Evolutionary conservation across 1,140 invertebrate species (phyloP), one percentile per base, ranked within the genome.

Genomic region (Diplogasteroides magnus): DNA sequence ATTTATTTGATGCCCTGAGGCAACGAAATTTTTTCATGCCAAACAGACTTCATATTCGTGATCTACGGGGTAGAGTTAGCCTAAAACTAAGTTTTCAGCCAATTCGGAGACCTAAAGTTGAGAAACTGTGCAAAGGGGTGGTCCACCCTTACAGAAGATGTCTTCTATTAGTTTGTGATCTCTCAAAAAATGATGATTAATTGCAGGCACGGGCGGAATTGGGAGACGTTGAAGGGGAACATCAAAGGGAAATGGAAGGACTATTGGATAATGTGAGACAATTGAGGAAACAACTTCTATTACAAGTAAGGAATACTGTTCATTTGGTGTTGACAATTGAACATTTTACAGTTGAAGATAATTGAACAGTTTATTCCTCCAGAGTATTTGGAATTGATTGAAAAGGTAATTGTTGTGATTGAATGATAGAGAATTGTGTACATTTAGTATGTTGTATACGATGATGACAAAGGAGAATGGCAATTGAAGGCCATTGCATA

Each of bases 381-480:
- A 76, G 90, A 94, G 80, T 96, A 95, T 86, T 89, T 90, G 89
- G 90, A 91, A 68, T 88, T 94, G 84, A 92, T 97, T 70, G 92
- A 96, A 78, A 87, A 90, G 76, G 37, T 48, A 6, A 11, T 11
- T 48, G 19, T 48, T 48, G 6, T 48, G 6, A 11, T 48, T 11
- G 37, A 6, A 48, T 48, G 19, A 48, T 48, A n/a, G 62, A 64
- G 61, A 55, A 1, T n/a, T 63, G 28, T 61, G 13, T 25, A 15
- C n/a, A 14, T 68, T 67, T 64, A 90, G 76, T 91, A 94, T 83
- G 91, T 93, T n/a, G 89, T 91, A 77, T 98, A 94, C 93, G 97
- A 97, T 86, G 93, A 97, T 84, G 94, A 97, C 77, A 93, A 95
- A 61, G 94, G 94, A 23, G 95, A 98, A 84, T 99, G 94, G 92